Base-by-base conservation (phyloP, 2,888 invertebrate genomes). In the Chelonus formosanus region DNA sequence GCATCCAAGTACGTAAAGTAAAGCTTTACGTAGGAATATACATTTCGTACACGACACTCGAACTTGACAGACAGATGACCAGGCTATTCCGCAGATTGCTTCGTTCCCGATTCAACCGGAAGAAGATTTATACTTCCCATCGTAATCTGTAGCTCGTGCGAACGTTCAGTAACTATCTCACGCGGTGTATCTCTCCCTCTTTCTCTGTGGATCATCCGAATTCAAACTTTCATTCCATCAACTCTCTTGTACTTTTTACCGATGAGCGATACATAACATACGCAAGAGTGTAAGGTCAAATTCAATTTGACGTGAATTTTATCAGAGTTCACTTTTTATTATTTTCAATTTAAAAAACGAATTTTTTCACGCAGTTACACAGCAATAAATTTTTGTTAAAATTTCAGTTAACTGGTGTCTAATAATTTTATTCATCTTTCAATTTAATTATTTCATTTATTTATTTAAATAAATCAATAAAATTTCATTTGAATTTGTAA, bases 21-120 rank as follows among this genome's bases (percentile, higher is more conserved):
- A 40, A 40, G 40, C 40, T 40, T 40, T 60, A 61, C 63, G 66
- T 58, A 40, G 5, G 40, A 5, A 56, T 44, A 47, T 47, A 47
- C 10, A 35, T 58, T 10, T 47, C 74, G 75, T 70, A 68, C 76
- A 76, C 75, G 77, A 76, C 78, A 76, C 74, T 76, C 72, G 73
- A 56, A 75, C 78, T 81, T 82, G 83, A 83, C 82, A 80, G 82
- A 83, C 83, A 81, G 80, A 82, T 83, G 82, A 82, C 76, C 82
- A 79, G 62, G 75, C 82, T 81, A 82, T 83, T 83, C 81, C 80
- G 80, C 83, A 83, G 83, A 83, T 83, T 83, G 83, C 81, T 79
- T 80, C 79, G 79, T 75, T 82, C 79, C 73, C 77, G 78, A 80
- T 80, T 76, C 79, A 72, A 76, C 79, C 80, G 80, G 80, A 81